These are phyloP conservation scores for Lutjanus campechanus DNA, from an alignment of 2,797 vertebrate species.

Conservation along the genomic window DNA sequence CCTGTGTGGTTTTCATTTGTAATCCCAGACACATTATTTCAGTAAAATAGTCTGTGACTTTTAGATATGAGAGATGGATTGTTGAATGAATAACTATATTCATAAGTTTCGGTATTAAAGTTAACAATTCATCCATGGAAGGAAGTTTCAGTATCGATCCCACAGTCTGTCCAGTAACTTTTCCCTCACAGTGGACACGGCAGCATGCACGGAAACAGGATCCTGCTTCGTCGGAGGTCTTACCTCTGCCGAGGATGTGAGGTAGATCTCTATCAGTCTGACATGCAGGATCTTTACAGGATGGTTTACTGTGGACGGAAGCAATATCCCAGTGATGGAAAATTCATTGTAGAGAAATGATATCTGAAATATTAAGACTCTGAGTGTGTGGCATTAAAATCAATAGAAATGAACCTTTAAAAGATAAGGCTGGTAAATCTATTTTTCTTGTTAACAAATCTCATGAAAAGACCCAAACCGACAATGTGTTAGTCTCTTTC, in stretches of 20 bases:
- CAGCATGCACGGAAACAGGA: conserved; percentile 36
- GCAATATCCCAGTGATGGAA: conserved; percentile 6
- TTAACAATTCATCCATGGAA: conserved; percentile 83
- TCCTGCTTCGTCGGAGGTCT: conserved; percentile 45
- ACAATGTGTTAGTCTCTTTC: not conserved
- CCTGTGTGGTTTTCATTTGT: conserved; percentile 96
- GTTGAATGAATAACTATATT: conserved; percentile 90
- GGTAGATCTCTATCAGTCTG: conserved; percentile 51
- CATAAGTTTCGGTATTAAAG: conserved; percentile 90
- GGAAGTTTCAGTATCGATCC: conserved; percentile 77
- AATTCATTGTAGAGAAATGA: not conserved
- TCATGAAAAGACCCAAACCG: not conserved
- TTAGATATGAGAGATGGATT: conserved; percentile 96
- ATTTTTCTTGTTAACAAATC: not conserved
- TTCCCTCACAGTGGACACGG: conserved; percentile 37
- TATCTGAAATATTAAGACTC: not conserved
- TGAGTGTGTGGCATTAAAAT: not conserved
- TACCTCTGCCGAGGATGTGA: conserved; percentile 30
- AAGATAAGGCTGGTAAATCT: not conserved
- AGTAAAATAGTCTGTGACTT: conserved; percentile 92
- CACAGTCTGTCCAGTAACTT: conserved; percentile 42
- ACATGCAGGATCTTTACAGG: not conserved
- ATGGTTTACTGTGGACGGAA: conserved; percentile 5
- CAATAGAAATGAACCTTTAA: conserved; percentile 8
- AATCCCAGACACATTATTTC: conserved; percentile 95